phyloP scores from a whole-genome alignment of 2,797 vertebrate genomes.

The Vespertilio murinus region DNA sequence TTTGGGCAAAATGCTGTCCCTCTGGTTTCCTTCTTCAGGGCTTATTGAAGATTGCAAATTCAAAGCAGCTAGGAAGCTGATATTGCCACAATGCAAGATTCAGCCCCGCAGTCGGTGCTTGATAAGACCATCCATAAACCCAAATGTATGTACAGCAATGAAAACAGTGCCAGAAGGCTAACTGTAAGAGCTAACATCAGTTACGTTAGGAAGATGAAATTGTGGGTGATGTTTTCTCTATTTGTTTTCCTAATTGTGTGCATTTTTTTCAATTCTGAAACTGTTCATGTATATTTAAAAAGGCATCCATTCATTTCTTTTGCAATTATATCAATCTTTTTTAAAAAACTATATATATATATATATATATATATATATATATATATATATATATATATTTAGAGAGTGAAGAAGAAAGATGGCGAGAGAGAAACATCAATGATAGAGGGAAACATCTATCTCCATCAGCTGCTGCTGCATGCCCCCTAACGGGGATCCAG shows the following conservation, averaged over 20 bases:
- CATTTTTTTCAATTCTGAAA: neutral
- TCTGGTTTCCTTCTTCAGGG: neutral
- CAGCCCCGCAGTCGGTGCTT: neutral
- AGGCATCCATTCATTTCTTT: neutral
- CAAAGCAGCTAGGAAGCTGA: neutral
- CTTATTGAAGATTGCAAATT: neutral
- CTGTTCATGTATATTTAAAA: neutral
- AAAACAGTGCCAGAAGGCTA: neutral
- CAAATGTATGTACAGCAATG: neutral
- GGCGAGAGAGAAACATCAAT: neutral
- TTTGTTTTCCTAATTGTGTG: neutral
- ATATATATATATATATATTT: too few species aligned
- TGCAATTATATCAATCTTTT: neutral
- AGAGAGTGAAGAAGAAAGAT: neutral
- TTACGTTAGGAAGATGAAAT: neutral
- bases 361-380: too few species aligned
- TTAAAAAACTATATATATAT: too few species aligned
- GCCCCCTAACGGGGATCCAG: neutral
- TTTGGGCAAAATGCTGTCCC: neutral
- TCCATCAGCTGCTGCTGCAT: neutral
- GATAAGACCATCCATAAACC: neutral
- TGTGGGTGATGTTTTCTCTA: neutral
- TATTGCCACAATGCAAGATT: neutral
- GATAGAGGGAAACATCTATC: neutral
- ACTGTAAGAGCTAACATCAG: neutral